Conservation (phyloP, 1,140 invertebrate genomes). For the Onthophagus taurus region DNA sequence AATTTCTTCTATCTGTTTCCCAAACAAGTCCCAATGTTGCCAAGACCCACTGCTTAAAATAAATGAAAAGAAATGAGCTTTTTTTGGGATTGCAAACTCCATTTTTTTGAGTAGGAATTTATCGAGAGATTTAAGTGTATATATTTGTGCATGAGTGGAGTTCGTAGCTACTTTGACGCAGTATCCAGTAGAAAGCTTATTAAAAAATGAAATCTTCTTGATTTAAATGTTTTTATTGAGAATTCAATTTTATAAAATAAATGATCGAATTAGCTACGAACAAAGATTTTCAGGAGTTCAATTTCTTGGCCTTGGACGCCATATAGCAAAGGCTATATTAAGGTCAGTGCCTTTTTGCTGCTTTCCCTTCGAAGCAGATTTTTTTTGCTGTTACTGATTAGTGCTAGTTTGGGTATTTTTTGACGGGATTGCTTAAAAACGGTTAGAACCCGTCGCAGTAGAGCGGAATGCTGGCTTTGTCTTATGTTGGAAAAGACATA, state of each 20-base stretch:
- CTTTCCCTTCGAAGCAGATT: slow-evolving; percentile 3
- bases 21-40: too few species aligned
- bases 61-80: too few species aligned
- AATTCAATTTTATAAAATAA: too few species aligned
- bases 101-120: slow-evolving; percentile 21
- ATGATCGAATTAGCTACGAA: too few species aligned
- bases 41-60: too few species aligned
- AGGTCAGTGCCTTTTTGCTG: slow-evolving; percentile 28
- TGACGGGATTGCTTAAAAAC: slow-evolving; percentile 7
- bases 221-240: too few species aligned
- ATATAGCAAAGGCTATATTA: slow-evolving; percentile 34
- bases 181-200: too few species aligned
- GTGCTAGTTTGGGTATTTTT: slow-evolving; percentile 13
- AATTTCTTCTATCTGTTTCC: too few species aligned
- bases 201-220: too few species aligned
- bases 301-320: slow-evolving; percentile 26
- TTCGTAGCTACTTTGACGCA: too few species aligned
- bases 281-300: slow-evolving; percentile 10
- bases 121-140: slow-evolving; percentile 5
- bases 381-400: slow-evolving; percentile 3
- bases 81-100: slow-evolving; percentile 35
- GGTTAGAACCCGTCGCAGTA: slow-evolving; percentile 7
- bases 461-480: slow-evolving; percentile 32
- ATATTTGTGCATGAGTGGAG: slow-evolving; percentile 9
- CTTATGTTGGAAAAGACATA: too few species aligned